Evolutionary conservation across 2,888 invertebrate genomes (phyloP).

Genomic region (Meiosimyza platycephala): DNA sequence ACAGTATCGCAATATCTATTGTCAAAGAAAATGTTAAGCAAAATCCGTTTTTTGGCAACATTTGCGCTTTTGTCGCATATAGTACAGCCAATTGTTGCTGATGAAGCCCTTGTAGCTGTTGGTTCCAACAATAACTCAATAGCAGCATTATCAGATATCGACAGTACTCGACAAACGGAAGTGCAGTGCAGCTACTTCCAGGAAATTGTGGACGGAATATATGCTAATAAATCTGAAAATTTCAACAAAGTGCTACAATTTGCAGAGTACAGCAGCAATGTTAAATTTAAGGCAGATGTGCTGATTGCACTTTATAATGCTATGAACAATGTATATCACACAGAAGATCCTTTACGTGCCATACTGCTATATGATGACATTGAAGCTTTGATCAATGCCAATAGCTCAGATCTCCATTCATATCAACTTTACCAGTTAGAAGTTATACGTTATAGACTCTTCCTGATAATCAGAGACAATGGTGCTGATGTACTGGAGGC

Average conservation of each 20-base stretch:
- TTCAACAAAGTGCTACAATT: background rate
- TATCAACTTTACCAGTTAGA: no score
- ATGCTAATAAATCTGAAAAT: background rate
- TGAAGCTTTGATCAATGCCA: background rate
- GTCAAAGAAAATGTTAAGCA: no score
- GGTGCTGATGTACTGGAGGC: constrained; percentile 11
- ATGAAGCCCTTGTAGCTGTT: no score
- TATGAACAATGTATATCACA: background rate
- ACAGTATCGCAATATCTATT: no score
- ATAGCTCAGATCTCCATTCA: no score
- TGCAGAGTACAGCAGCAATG: background rate
- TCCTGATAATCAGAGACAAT: background rate
- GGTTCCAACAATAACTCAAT: no score
- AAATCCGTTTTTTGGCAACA: no score
- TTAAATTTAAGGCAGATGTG: constrained; percentile 5
- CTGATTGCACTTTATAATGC: background rate
- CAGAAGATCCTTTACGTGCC: background rate
- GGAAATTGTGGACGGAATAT: background rate
- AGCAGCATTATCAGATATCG: no score
- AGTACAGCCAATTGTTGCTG: no score
- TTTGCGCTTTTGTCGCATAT: no score
- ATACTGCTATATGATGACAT: background rate
- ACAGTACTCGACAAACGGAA: no score
- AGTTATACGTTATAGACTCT: background rate
- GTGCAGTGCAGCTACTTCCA: background rate